Conservation (phyloP, 2,113 vertebrate genomes). For the Ceyx melanurus region DNA sequence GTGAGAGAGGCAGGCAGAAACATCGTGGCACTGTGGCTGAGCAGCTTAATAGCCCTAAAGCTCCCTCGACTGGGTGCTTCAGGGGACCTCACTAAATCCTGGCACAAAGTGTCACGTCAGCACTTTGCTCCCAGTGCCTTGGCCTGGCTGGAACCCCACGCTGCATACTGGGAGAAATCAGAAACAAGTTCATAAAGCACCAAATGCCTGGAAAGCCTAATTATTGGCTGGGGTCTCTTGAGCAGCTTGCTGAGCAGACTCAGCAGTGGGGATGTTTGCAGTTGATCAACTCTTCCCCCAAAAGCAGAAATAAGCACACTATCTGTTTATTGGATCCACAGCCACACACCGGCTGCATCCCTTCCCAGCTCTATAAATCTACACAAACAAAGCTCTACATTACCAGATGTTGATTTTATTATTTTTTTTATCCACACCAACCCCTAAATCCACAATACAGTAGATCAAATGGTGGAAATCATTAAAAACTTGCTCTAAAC, state of each 20-base stretch:
- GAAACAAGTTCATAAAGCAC: conserved; percentile 16
- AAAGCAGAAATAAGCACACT: conserved; percentile 39
- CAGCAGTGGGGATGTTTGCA: conserved; percentile 48
- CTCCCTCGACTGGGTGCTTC: neutral
- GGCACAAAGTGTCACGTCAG: conserved; percentile 9
- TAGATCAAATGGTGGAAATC: conserved; percentile 40
- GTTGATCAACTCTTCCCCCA: conserved; percentile 27
- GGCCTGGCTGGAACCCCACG: conserved; percentile 6
- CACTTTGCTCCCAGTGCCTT: neutral
- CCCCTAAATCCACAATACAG: conserved; percentile 24
- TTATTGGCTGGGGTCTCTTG: neutral
- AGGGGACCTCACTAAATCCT: neutral
- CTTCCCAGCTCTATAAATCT: conserved; percentile 32
- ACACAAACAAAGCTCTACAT: conserved; percentile 40
- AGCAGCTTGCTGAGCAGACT: conserved; percentile 42
- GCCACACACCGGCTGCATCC: neutral
- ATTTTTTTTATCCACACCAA: conserved; percentile 8
- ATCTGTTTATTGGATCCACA: conserved; percentile 28
- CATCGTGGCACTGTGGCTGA: neutral
- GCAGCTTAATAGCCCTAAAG: conserved; percentile 53
- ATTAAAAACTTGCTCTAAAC: conserved; percentile 45
- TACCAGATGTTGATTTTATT: conserved; percentile 60
- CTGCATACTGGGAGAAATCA: conserved; percentile 25
- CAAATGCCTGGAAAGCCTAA: conserved; percentile 23
- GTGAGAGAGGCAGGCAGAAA: neutral